Percentiles rank a stretch among this genome's conserved stretches.
These are phyloP conservation scores for Odontocerum albicorne DNA, from an alignment of 2,888 invertebrate species.

Conservation along the genomic window DNA sequence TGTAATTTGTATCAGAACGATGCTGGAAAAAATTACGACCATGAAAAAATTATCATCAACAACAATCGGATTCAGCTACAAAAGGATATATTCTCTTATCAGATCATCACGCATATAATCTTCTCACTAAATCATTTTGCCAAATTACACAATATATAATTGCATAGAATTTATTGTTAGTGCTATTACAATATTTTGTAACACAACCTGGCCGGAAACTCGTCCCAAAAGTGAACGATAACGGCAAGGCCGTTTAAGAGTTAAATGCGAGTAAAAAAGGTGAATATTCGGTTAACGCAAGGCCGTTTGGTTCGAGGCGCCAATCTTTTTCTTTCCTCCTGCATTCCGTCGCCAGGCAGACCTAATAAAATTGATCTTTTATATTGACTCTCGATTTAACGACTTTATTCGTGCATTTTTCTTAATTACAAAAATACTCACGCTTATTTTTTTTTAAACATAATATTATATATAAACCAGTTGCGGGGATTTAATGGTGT, in stretches of 20 bases:
- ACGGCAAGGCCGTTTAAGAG: conserved; percentile 3
- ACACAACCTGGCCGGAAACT: conserved; percentile 14
- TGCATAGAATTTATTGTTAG: not conserved
- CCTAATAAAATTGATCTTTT: too few relatives aligned
- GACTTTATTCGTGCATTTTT: too few relatives aligned
- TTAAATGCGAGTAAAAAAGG: not conserved
- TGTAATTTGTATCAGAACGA: too few relatives aligned
- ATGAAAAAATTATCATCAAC: too few relatives aligned
- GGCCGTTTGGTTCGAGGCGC: conserved; percentile 2
- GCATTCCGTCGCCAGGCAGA: conserved; percentile 5
- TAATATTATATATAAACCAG: too few relatives aligned
- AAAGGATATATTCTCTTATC: not conserved
- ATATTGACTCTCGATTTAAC: too few relatives aligned
- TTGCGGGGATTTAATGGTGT: too few relatives aligned
- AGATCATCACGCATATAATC: not conserved
- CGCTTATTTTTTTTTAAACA: too few relatives aligned
- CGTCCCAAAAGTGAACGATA: conserved; percentile 9
- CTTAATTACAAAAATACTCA: too few relatives aligned
- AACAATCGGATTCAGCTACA: too few relatives aligned
- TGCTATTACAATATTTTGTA: not conserved
- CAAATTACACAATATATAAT: not conserved
- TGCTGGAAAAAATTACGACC: too few relatives aligned
- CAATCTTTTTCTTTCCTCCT: conserved; percentile 14
- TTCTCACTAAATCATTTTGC: not conserved
- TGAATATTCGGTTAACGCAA: conserved; percentile 1